A percentile compares a stretch with the other conserved stretches of the same genome.
Evolutionary conservation across 2,113 vertebrate genomes (phyloP).

Genomic region (Talpa occidentalis): DNA sequence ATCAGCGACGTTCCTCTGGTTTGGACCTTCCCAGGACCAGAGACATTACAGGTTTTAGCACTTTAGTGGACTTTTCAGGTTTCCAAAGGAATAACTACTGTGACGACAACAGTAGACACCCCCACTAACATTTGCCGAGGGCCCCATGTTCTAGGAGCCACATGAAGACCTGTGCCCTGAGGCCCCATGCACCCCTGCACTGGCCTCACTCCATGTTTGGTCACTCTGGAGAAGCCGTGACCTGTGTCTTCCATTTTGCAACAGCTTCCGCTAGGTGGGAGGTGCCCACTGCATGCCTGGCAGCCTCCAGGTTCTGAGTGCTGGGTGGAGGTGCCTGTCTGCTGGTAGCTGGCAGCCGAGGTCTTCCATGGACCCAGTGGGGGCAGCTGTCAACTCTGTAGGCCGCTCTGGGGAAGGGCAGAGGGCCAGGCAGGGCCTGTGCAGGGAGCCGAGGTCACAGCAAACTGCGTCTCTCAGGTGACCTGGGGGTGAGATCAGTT

Average conservation of each 20-base stretch:
- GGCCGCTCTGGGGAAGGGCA: not conserved
- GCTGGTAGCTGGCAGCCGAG: not conserved
- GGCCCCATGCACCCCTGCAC: rapidly evolving
- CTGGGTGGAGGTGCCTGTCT: not conserved
- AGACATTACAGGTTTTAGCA: not conserved
- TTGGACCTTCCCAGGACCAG: not conserved
- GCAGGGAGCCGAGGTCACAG: not conserved
- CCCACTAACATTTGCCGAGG: no score
- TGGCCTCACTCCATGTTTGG: rapidly evolving
- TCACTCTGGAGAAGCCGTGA: not conserved
- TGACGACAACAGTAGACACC: rapidly evolving
- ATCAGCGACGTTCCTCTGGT: not conserved
- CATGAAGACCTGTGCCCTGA: no score
- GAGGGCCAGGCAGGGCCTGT: not conserved
- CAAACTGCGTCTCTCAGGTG: not conserved
- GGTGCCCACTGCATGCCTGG: not conserved
- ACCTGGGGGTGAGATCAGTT: not conserved
- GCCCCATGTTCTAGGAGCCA: rapidly evolving
- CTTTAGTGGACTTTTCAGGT: not conserved
- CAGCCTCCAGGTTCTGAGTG: rapidly evolving
- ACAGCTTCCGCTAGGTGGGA: rapidly evolving
- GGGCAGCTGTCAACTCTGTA: not conserved
- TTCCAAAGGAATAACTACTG: not conserved
- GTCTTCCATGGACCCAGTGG: no score
- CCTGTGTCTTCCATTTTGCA: not conserved